phyloP scores from a whole-genome alignment of 2,797 vertebrate genomes.

The Heteromormyrus szaboi region DNA sequence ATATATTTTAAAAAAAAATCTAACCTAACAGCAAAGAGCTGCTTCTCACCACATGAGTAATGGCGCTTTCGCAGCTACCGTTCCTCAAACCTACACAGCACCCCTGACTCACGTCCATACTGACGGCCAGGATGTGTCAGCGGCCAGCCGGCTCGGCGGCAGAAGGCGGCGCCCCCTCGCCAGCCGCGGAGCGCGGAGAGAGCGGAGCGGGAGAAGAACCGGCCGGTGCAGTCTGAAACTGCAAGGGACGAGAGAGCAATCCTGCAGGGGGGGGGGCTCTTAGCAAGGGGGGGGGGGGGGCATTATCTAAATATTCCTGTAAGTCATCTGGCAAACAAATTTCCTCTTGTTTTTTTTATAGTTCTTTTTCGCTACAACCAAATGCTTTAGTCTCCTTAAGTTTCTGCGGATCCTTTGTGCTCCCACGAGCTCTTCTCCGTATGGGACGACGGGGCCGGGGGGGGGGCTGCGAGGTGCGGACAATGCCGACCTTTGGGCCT shows the following conservation, averaged over 20 bases:
- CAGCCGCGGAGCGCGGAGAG: background rate
- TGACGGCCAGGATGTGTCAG: background rate
- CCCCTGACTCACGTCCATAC: background rate
- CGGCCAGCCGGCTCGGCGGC: background rate
- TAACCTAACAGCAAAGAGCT: background rate
- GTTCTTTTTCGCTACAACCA: background rate
- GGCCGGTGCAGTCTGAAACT: background rate
- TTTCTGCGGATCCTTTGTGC: background rate
- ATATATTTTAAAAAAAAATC: background rate
- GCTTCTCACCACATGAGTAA: background rate
- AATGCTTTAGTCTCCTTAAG: background rate
- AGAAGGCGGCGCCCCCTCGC: background rate
- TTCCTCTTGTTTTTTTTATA: background rate
- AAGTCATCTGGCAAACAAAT: constrained; percentile 15
- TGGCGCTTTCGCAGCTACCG: background rate
- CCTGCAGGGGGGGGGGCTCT: background rate
- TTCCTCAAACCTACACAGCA: background rate
- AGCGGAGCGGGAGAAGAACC: background rate
- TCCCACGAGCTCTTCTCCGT: constrained; percentile 45
- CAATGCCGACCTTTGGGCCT: constrained; percentile 16
- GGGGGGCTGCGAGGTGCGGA: background rate
- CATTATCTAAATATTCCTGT: background rate
- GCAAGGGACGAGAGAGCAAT: background rate
- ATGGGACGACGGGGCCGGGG: background rate
- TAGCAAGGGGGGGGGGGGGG: background rate